phyloP scores from a whole-genome alignment of 2,888 invertebrate species.

The Rotaria sp. region DNA sequence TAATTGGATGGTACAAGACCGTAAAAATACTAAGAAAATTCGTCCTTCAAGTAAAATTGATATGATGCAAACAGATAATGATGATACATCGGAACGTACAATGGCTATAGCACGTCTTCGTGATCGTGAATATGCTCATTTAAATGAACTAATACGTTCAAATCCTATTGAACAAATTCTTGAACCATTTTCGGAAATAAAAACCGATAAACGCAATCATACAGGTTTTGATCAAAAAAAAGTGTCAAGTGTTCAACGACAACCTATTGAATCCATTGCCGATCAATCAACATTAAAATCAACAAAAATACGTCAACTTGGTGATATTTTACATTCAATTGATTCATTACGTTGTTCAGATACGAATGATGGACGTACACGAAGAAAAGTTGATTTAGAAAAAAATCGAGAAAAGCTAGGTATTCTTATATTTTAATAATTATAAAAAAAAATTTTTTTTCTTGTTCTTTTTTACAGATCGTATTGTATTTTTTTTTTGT shows the following conservation, averaged over 20 bases:
- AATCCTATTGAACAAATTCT: not conserved
- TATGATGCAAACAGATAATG: not conserved
- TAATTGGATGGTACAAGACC: not conserved
- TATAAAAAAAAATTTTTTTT: too few species aligned
- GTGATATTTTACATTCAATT: not conserved
- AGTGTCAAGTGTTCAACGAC: not conserved
- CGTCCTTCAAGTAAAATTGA: not conserved
- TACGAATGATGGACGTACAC: not conserved
- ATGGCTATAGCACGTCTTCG: not conserved
- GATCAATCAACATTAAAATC: not conserved
- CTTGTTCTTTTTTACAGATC: not conserved
- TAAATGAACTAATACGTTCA: not conserved
- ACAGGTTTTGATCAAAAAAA: not conserved
- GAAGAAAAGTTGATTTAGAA: not conserved
- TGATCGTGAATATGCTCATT: conserved; percentile 3
- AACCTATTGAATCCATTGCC: not conserved
- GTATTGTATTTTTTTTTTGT: not conserved
- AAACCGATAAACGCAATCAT: not conserved
- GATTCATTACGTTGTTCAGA: conserved; percentile 14
- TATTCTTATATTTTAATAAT: not conserved
- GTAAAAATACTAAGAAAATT: not conserved
- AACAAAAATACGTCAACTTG: not conserved
- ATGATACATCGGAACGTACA: not conserved
- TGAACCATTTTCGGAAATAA: not conserved
- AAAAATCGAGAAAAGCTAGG: not conserved